Evolutionary conservation across 2,888 invertebrate species (phyloP).

Genomic region (Nomada lathburiana): DNA sequence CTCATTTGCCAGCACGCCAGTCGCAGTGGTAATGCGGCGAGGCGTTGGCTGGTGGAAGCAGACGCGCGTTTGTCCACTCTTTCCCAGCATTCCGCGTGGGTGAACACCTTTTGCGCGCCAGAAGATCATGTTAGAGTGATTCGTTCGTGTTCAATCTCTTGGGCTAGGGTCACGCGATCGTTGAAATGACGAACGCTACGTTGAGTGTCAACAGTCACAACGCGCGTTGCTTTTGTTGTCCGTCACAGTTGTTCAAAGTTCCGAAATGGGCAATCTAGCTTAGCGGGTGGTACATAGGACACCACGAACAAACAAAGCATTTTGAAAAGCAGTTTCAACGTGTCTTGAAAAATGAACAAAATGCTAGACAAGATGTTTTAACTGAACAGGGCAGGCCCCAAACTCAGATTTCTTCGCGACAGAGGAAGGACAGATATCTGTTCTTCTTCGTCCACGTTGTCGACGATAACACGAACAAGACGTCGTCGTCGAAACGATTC

Average conservation of each 20-base stretch:
- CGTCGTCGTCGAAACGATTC: slow-evolving; percentile 10
- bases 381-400: too few species aligned
- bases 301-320: too few species aligned
- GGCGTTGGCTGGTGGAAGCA: slow-evolving; percentile 27
- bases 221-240: background rate
- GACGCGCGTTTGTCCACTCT: slow-evolving; percentile 22
- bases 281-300: too few species aligned
- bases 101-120: slow-evolving; percentile 36
- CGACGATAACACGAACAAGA: slow-evolving; percentile 33
- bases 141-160: background rate
- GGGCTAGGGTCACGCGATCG: too few species aligned
- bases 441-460: slow-evolving; percentile 6
- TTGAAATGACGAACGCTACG: too few species aligned
- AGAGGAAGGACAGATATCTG: background rate
- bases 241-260: too few species aligned
- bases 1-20: slow-evolving; percentile 3
- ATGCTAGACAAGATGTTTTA: too few species aligned
- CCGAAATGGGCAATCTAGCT: too few species aligned
- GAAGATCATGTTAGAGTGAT: background rate
- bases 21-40: slow-evolving; percentile 37
- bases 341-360: too few species aligned
- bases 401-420: too few species aligned
- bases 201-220: too few species aligned
- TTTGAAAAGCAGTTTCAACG: too few species aligned
- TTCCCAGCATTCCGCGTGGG: slow-evolving; percentile 44